These are phyloP conservation scores for Melangyna quadrimaculata DNA, from an alignment of 2,888 invertebrate species.

Conservation along the genomic window DNA sequence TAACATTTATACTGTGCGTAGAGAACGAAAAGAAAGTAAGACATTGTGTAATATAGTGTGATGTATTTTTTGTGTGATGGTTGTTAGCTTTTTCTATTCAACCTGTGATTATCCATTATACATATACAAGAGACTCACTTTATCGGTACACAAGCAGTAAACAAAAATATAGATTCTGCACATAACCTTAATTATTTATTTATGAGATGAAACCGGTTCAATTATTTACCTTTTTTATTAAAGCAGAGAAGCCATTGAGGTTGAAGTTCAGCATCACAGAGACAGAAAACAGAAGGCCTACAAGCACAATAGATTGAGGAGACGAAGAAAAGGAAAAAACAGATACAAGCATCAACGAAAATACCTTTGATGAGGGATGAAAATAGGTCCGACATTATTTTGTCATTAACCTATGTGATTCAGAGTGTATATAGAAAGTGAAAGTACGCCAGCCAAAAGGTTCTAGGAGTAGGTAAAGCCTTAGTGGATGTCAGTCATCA, in stretches of 20 bases:
- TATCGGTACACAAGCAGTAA: slow-evolving; percentile 21
- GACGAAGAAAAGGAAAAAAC: not conserved
- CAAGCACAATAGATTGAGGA: slow-evolving; percentile 28
- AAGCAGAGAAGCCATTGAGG: slow-evolving; percentile 37
- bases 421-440: slow-evolving; percentile 42
- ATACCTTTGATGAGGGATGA: slow-evolving; percentile 67
- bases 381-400: slow-evolving; percentile 78
- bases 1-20: not conserved
- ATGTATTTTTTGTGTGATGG: not conserved
- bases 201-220: slow-evolving; percentile 80
- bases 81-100: slow-evolving; percentile 4
- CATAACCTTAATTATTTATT: slow-evolving; percentile 79
- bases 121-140: not conserved
- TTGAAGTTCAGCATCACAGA: too few species aligned
- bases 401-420: slow-evolving; percentile 78
- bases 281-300: not conserved
- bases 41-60: not conserved
- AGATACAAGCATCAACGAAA: slow-evolving; percentile 12
- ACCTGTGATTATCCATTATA: slow-evolving; percentile 3
- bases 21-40: not conserved
- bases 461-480: slow-evolving; percentile 30
- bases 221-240: slow-evolving; percentile 77
- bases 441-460: slow-evolving; percentile 19
- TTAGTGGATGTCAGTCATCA: slow-evolving; percentile 62
- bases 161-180: slow-evolving; percentile 66